Evolutionary conservation across 30 jellyfish, hydroid and myxozoan species (phyloP).

Genomic region (Morbakka virulenta): DNA sequence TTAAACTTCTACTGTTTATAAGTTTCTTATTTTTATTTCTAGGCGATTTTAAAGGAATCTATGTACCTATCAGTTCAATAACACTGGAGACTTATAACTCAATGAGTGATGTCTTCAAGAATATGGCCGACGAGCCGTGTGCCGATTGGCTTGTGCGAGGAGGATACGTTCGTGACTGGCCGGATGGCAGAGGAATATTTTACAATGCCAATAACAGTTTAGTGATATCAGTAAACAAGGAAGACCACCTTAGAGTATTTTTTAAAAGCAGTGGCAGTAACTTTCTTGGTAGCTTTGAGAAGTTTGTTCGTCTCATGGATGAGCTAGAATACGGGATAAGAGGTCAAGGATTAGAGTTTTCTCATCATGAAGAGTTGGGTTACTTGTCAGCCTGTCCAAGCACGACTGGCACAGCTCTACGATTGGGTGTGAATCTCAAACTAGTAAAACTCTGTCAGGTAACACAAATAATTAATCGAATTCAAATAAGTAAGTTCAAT

Average conservation of each 20-base stretch:
- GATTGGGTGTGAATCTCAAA: background rate
- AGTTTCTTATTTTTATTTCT: background rate
- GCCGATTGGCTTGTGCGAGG: background rate
- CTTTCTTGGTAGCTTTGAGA: background rate
- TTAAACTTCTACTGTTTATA: no score
- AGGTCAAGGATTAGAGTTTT: background rate
- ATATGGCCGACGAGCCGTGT: slow-evolving; percentile 2
- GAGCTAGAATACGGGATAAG: background rate
- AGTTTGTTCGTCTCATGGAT: background rate
- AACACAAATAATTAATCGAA: no score
- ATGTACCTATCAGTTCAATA: slow-evolving; percentile 5
- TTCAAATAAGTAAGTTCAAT: no score
- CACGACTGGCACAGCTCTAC: background rate
- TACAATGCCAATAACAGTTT: background rate
- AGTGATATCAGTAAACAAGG: background rate
- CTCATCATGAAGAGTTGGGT: background rate
- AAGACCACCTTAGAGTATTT: background rate
- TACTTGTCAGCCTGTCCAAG: background rate
- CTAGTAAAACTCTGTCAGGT: background rate
- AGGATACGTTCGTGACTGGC: slow-evolving; percentile 55
- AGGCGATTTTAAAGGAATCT: slow-evolving; percentile 31
- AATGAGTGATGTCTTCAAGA: slow-evolving; percentile 25
- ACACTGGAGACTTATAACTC: background rate
- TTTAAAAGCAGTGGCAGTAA: background rate
- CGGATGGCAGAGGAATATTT: slow-evolving; percentile 40